Base-by-base conservation (phyloP, 1,140 invertebrate species). In the Drosophila lacertosa region DNA sequence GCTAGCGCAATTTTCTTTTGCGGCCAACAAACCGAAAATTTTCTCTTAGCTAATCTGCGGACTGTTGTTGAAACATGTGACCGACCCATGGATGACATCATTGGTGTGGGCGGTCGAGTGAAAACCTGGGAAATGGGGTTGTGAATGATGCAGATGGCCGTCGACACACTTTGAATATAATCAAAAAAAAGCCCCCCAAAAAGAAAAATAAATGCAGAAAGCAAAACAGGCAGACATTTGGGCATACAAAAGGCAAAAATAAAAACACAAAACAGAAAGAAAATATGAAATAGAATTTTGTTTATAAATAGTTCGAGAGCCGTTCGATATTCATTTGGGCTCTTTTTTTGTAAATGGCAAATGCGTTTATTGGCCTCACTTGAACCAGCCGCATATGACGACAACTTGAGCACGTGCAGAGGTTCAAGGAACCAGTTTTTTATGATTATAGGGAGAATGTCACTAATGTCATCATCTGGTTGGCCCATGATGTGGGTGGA, bases 21-120 rank as follows among this genome's bases (percentile, higher is more conserved):
- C 22, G 22, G 16, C 3, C 24, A 40, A 11, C 47, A 24, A 16
- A 16, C 6, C 4, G 11, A 63, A 29, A 29, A 7, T 29, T 22
- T 18, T 39, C 22, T 68, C 64, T 58, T 26, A 18, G 33, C n/a
- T 37, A 62, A 58, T 58, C 54, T 60, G 74, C 74, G 69, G 66
- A 59, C 66, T 60, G 59, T 42, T 60, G 64, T 77, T 74, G 73
- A 82, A 86, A 88, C 81, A 86, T 86, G 82, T 86, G 81, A 86
- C 82, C 65, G 42, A 60, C 40, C 35, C 55, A 24, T 20, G 51
- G 58, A 82, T 86, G 81, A 86, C 81, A 88, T 86, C 81, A 86
- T 78, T 53, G 24, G 42, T 66, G 73, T 67, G 68, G 54, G 78
- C 40, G 59, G 60, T 40, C 16, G 40, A 59, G 42, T 48, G 42